These are phyloP conservation scores for Trissolcus brochymenae DNA, from an alignment of 2,888 invertebrate genomes.

Conservation along the genomic window DNA sequence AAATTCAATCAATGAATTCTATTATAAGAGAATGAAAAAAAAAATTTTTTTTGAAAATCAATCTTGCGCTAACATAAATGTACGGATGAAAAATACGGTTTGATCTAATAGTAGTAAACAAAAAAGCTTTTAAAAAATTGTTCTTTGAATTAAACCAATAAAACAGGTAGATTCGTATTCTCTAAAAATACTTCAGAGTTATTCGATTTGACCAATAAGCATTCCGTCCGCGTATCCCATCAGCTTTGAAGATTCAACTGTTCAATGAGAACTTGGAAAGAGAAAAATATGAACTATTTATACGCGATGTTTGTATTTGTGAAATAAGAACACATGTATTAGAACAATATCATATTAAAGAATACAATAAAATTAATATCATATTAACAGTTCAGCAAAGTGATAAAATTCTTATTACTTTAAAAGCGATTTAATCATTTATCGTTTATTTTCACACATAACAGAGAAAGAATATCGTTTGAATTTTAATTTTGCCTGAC, in stretches of 20 bases:
- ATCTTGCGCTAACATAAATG: too few species aligned
- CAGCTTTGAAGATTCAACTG: slow-evolving; percentile 45
- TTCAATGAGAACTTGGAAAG: slow-evolving; percentile 35
- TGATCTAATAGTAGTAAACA: slow-evolving; percentile 42
- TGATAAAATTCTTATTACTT: too few species aligned
- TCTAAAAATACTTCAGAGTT: slow-evolving; percentile 27
- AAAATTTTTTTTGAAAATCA: too few species aligned
- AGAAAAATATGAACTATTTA: slow-evolving; percentile 17
- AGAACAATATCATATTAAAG: background rate
- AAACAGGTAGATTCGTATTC: slow-evolving; percentile 48
- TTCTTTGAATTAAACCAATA: slow-evolving; percentile 45
- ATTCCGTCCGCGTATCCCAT: slow-evolving; percentile 38
- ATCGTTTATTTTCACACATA: too few species aligned
- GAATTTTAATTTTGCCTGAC: too few species aligned
- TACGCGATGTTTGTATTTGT: slow-evolving; percentile 27
- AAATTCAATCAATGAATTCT: too few species aligned
- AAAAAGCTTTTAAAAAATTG: slow-evolving; percentile 32
- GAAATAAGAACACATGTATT: background rate
- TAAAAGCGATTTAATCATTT: too few species aligned
- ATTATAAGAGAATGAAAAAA: too few species aligned
- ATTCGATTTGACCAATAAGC: slow-evolving; percentile 45
- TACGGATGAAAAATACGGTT: slow-evolving; percentile 13
- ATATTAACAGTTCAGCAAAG: too few species aligned
- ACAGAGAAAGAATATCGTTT: too few species aligned
- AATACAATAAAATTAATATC: background rate